Evolutionary conservation across 1,140 invertebrate species (phyloP), one percentile per base, ranked within the genome.

Genomic region (Papilio aristodemus): DNA sequence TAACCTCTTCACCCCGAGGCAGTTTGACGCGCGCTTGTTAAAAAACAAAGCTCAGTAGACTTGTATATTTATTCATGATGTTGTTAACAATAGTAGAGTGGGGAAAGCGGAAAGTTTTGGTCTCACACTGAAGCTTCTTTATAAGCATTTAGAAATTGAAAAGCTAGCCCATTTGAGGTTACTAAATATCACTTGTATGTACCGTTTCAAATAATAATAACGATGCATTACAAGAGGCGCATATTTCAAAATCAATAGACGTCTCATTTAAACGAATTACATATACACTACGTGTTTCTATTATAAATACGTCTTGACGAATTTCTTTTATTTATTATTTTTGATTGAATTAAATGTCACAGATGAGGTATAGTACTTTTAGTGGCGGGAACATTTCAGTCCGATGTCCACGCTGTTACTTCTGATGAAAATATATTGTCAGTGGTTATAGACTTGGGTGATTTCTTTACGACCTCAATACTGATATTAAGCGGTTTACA

Each of bases 1-100:
- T 54, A 22, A 54, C 46, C 46, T 54, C 22, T 54, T 17, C 46
- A 22, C 46, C 27, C 27, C 5, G 46, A 17, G 1, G 19, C 19
- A 54, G 38, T 54, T 54, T 54, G 46, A 54, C 46, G 19, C 46
- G 46, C 46, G 19, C 1, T 54, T 32, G 27, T 17, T 54, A 54
- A 17, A 54, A 54, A 54, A 54, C 46, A 54, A 54, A 54, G 46
- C 46, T 54, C 19, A 54, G 9, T 13, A 19, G 46, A 54, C 17
- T 22, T 19, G 19, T 9, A 54, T 50, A 50, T 50, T 54, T 54
- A 54, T 54, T 54, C 46, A 54, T 54, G 46, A 54, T 50, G 8
- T 41, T 43, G 13, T 54, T 22, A 54, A 54, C 46, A 54, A 54
- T 54, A 19, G 46, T 54, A 6, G 17, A 11, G 46, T 54, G 22